A percentile compares a stretch with the other conserved stretches of the same genome.
Conservation (phyloP, 2,888 invertebrate genomes). For the Apoderus coryli region DNA sequence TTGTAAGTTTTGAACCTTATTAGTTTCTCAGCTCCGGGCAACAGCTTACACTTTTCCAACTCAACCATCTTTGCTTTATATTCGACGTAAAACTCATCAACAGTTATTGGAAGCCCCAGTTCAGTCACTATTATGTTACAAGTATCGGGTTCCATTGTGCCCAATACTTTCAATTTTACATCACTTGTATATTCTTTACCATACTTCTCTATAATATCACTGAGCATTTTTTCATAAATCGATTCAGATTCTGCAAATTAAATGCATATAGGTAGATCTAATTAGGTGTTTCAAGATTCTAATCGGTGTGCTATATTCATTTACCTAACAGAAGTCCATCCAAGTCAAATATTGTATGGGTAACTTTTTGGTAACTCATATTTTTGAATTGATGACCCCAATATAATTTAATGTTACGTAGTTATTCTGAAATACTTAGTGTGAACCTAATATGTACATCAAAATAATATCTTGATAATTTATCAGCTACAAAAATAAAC, state of each 20-base stretch:
- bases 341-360: slow-evolving; percentile 65
- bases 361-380: slow-evolving; percentile 40
- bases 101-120: slow-evolving; percentile 44
- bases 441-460: not conserved
- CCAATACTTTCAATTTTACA: slow-evolving; percentile 39
- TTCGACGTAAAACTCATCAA: slow-evolving; percentile 41
- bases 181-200: slow-evolving; percentile 68
- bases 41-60: slow-evolving; percentile 40
- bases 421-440: not conserved
- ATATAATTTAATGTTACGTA: not conserved
- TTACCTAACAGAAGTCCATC: slow-evolving; percentile 49
- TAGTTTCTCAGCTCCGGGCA: slow-evolving; percentile 44
- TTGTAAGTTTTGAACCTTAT: slow-evolving; percentile 31
- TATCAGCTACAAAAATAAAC: too few species aligned
- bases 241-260: slow-evolving; percentile 57
- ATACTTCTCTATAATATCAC: slow-evolving; percentile 51
- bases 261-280: not conserved
- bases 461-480: too few species aligned
- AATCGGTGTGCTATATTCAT: slow-evolving; percentile 4
- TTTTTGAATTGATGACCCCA: slow-evolving; percentile 10
- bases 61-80: slow-evolving; percentile 33
- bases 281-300: slow-evolving; percentile 3
- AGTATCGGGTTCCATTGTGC: slow-evolving; percentile 37
- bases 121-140: slow-evolving; percentile 38
- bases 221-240: slow-evolving; percentile 61